Evolutionary conservation across 2,888 invertebrate species (phyloP).

Genomic region (Lymantria dispar): DNA sequence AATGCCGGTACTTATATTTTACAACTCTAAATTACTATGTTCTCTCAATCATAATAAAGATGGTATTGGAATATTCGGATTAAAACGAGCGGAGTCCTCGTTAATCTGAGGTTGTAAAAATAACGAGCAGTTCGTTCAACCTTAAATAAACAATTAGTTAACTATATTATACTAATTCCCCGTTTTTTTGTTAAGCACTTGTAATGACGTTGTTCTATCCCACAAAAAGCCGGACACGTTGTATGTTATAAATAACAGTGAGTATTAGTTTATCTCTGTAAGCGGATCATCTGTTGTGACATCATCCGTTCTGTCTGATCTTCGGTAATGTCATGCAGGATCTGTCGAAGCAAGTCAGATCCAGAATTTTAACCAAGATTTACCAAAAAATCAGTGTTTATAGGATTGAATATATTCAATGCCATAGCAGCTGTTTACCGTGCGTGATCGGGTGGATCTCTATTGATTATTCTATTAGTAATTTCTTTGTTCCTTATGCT

Average conservation of each 20-base stretch:
- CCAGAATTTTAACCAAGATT: too few relatives aligned
- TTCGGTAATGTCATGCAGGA: too few relatives aligned
- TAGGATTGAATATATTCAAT: too few relatives aligned
- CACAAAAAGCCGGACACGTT: slow-evolving; percentile 54
- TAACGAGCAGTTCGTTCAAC: slow-evolving; percentile 31
- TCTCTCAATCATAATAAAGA: slow-evolving; percentile 20
- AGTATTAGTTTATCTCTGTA: slow-evolving; percentile 24
- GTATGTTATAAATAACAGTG: slow-evolving; percentile 36
- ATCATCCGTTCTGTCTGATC: too few relatives aligned
- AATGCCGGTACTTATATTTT: slow-evolving; percentile 17
- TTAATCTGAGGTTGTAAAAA: slow-evolving; percentile 28
- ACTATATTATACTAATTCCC: slow-evolving; percentile 34
- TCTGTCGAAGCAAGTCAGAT: too few relatives aligned
- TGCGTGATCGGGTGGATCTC: too few relatives aligned
- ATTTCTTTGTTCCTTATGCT: too few relatives aligned
- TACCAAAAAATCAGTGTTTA: too few relatives aligned
- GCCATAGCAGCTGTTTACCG: too few relatives aligned
- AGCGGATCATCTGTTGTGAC: slow-evolving; percentile 10
- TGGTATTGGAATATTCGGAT: slow-evolving; percentile 5
- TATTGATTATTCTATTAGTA: too few relatives aligned
- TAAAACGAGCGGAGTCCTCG: slow-evolving; percentile 14
- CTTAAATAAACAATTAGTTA: slow-evolving; percentile 26
- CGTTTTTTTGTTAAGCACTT: slow-evolving; percentile 42
- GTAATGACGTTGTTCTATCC: slow-evolving; percentile 43
- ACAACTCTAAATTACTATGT: slow-evolving; percentile 30